phyloP scores from a whole-genome alignment of 1,140 invertebrate species.

The Cryptotermes secundus region DNA sequence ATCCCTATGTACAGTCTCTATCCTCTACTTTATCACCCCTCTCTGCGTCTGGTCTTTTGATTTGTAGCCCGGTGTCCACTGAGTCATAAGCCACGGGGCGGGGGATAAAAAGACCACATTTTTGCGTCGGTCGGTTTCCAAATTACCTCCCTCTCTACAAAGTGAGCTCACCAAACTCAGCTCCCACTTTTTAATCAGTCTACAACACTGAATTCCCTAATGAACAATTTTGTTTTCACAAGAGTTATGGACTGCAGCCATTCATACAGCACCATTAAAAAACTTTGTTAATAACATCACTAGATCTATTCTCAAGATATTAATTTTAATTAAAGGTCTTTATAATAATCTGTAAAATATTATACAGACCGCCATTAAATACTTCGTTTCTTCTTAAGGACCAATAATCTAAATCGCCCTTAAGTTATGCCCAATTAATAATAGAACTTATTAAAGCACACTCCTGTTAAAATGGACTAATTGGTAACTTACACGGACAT shows the following conservation, averaged over 20 bases:
- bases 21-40: not conserved
- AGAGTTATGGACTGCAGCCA: not conserved
- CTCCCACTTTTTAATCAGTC: slow-evolving; percentile 12
- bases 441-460: too few relatives aligned
- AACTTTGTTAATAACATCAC: not conserved
- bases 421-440: not conserved
- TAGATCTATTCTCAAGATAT: slow-evolving; percentile 12
- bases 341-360: not conserved
- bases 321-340: not conserved
- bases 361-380: not conserved
- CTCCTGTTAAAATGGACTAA: too few relatives aligned
- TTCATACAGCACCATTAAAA: not conserved
- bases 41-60: not conserved
- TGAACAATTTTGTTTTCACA: slow-evolving; percentile 13
- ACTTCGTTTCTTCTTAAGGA: not conserved
- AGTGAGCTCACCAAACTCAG: slow-evolving; percentile 7
- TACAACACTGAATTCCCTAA: slow-evolving; percentile 4
- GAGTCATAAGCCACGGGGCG: not conserved
- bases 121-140: not conserved
- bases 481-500: too few relatives aligned
- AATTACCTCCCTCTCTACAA: not conserved
- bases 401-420: not conserved
- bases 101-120: not conserved
- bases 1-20: not conserved
- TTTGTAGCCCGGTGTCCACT: not conserved